These are phyloP conservation scores for Drosophila colorata DNA, from an alignment of 2,888 invertebrate genomes.

Conservation along the genomic window DNA sequence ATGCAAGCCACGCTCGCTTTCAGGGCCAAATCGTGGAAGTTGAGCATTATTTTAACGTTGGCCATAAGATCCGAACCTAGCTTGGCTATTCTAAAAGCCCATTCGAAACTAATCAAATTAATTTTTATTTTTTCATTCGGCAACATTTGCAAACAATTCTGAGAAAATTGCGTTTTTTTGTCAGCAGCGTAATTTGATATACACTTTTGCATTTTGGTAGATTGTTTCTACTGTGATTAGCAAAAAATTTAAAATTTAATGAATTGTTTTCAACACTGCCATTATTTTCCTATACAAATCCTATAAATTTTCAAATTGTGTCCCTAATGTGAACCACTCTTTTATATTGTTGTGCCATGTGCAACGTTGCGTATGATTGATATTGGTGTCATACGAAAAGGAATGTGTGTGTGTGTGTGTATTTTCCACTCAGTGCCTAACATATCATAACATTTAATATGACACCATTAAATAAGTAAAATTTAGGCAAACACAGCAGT, in stretches of 20 bases:
- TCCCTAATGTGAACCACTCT: constrained; percentile 6
- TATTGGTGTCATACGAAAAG: constrained; percentile 63
- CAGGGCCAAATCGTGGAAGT: constrained; percentile 40
- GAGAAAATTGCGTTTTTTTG: constrained; percentile 26
- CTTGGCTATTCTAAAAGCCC: not conserved
- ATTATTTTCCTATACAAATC: constrained; percentile 5
- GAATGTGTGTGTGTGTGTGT: constrained; percentile 15
- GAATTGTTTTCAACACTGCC: constrained; percentile 32
- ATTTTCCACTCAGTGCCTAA: constrained; percentile 54
- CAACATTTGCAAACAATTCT: constrained; percentile 48
- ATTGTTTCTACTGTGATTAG: constrained; percentile 24
- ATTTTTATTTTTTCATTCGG: constrained; percentile 4
- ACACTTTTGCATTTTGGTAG: constrained; percentile 1
- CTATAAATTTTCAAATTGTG: constrained; percentile 15
- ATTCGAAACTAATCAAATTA: constrained; percentile 31
- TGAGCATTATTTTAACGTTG: constrained; percentile 10
- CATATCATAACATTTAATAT: constrained; percentile 69
- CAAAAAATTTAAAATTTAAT: constrained; percentile 33
- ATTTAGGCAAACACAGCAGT: constrained; percentile 43
- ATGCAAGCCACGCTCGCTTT: constrained; percentile 16
- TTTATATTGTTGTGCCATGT: constrained; percentile 44
- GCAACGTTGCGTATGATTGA: constrained; percentile 80
- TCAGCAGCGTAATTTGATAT: not conserved
- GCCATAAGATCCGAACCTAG: not conserved
- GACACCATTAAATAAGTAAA: constrained; percentile 63